These are phyloP conservation scores for Gorsachius goisagi DNA, from an alignment of 2,113 vertebrate species.

Conservation along the genomic window DNA sequence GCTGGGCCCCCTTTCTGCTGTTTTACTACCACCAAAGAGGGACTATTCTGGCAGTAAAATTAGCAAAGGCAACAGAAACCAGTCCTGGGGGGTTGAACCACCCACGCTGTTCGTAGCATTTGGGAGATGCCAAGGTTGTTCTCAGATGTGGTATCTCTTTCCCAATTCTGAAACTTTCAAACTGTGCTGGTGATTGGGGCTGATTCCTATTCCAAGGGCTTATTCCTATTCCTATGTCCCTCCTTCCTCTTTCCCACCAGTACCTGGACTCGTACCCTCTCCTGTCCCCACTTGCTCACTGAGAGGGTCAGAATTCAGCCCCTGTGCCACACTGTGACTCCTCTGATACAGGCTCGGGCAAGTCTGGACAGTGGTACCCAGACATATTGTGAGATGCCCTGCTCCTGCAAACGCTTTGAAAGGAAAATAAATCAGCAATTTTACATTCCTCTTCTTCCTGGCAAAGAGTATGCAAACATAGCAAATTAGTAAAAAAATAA, in stretches of 20 bases:
- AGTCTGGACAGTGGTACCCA: background rate
- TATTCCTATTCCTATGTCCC: background rate
- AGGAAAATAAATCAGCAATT: background rate
- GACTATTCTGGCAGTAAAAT: background rate
- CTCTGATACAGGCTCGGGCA: background rate
- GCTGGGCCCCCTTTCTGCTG: background rate
- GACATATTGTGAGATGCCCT: background rate
- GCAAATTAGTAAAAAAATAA: background rate
- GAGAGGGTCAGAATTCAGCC: background rate
- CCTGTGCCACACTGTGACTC: rapidly evolving
- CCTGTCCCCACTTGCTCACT: background rate
- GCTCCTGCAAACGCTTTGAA: background rate
- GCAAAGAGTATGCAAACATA: background rate
- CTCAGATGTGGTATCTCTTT: background rate
- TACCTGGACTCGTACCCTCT: rapidly evolving
- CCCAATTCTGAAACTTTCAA: background rate
- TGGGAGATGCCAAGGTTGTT: background rate
- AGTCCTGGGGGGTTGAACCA: background rate
- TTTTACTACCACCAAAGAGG: background rate
- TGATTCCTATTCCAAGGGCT: background rate
- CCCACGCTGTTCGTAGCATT: background rate
- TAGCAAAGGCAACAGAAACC: background rate
- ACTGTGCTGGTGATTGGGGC: rapidly evolving
- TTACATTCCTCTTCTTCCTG: background rate
- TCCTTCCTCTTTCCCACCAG: background rate